These are phyloP conservation scores for Mythimna lalbum DNA, from an alignment of 2,888 invertebrate genomes.

Conservation along the genomic window DNA sequence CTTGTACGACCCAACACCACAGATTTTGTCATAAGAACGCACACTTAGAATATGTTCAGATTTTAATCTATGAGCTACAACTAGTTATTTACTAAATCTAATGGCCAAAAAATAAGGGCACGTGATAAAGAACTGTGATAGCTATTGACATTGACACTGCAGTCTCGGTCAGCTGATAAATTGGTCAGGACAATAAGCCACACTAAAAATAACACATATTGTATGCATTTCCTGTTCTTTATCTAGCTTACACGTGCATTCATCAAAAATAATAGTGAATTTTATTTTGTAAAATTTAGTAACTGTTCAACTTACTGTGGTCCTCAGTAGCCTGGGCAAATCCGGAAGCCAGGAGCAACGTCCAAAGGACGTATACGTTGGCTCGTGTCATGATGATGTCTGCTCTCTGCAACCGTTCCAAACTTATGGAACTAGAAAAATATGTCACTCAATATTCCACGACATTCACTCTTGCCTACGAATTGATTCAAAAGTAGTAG, in stretches of 20 bases:
- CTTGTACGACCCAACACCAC: too few relatives aligned
- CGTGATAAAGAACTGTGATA: too few relatives aligned
- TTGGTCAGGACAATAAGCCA: slow-evolving; percentile 2
- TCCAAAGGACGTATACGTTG: slow-evolving; percentile 39
- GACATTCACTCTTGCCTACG: slow-evolving; percentile 4
- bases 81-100: too few relatives aligned
- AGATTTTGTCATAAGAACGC: too few relatives aligned
- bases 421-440: slow-evolving; percentile 57
- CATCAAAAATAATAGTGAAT: neutral
- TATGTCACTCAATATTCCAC: slow-evolving; percentile 14
- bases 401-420: slow-evolving; percentile 37
- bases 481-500: slow-evolving; percentile 4
- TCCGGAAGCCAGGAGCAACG: slow-evolving; percentile 54
- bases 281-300: neutral
- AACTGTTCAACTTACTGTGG: slow-evolving; percentile 70
- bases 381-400: slow-evolving; percentile 46
- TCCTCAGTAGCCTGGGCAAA: slow-evolving; percentile 67
- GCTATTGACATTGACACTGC: too few relatives aligned
- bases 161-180: neutral
- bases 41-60: too few relatives aligned
- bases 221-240: slow-evolving; percentile 19
- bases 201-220: slow-evolving; percentile 5
- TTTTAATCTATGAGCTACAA: too few relatives aligned
- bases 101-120: too few relatives aligned
- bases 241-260: neutral